A percentile compares a stretch with the other conserved stretches of the same genome.
Evolutionary conservation across 2,888 invertebrate genomes (phyloP).

Genomic region (Adela reaumurella): DNA sequence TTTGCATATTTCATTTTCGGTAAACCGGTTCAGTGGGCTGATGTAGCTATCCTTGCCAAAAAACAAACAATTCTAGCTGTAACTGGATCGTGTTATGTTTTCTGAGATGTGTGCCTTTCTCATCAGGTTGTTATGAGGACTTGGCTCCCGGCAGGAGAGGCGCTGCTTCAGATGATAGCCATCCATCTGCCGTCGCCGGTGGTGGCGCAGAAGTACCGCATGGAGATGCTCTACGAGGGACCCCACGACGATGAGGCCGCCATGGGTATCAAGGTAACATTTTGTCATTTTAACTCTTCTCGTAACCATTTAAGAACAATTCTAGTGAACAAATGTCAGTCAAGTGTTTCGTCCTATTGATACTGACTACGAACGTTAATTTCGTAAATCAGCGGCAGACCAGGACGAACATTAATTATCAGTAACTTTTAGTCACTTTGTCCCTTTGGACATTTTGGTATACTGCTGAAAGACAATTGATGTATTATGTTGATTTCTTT

Average conservation of each 20-base stretch:
- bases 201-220: conserved; percentile 97
- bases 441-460: conserved; percentile 19
- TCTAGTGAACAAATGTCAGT: no score
- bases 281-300: no score
- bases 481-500: no score
- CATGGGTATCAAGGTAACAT: conserved; percentile 78
- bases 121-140: conserved; percentile 96
- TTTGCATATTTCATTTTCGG: no score
- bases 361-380: conserved; percentile 35
- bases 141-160: conserved; percentile 99
- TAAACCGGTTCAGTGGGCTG: no score
- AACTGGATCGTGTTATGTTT: no score
- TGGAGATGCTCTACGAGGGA: conserved; percentile 99
- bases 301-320: no score
- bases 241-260: conserved; percentile 96
- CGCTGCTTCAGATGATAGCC: conserved; percentile 99
- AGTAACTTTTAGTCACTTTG: conserved; percentile 21
- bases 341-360: conserved; percentile 48
- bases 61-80: no score
- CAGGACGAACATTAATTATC: conserved; percentile 37
- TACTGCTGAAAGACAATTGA: neutral
- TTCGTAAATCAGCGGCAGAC: conserved; percentile 45
- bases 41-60: no score
- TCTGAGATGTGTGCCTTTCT: no score
- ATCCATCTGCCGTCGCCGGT: conserved; percentile 99